Evolutionary conservation across 2,888 invertebrate genomes (phyloP).

Genomic region (Clistopyga incitator): DNA sequence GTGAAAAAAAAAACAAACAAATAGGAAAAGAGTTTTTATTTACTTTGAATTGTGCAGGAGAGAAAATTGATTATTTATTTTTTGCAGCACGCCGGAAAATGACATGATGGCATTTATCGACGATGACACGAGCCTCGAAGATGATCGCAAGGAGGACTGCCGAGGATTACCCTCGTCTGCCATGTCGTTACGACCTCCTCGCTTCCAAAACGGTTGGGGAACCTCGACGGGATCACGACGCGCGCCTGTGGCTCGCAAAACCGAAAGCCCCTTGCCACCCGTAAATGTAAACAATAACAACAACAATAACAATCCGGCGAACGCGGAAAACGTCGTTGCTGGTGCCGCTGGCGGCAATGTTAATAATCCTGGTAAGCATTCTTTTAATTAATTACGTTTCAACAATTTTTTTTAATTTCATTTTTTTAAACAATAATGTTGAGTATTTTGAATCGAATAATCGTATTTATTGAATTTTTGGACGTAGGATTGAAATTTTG

Average conservation of each 20-base stretch:
- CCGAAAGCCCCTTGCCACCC: slow-evolving; percentile 40
- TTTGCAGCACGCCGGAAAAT: slow-evolving; percentile 86
- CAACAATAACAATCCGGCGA: slow-evolving; percentile 79
- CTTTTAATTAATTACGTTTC: too few relatives aligned
- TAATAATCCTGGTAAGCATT: slow-evolving; percentile 75
- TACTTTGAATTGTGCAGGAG: not conserved
- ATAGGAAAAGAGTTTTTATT: not conserved
- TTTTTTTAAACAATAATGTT: too few relatives aligned
- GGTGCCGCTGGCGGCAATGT: slow-evolving; percentile 71
- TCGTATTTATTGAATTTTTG: too few relatives aligned
- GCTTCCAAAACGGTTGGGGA: slow-evolving; percentile 87
- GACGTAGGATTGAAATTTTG: too few relatives aligned
- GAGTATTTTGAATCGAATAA: too few relatives aligned
- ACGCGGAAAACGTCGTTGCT: slow-evolving; percentile 54
- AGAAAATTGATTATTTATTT: not conserved
- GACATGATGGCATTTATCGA: slow-evolving; percentile 92
- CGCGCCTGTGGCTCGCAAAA: slow-evolving; percentile 47
- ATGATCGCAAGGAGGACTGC: slow-evolving; percentile 83
- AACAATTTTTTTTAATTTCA: too few relatives aligned
- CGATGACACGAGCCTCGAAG: slow-evolving; percentile 88
- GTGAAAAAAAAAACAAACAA: not conserved
- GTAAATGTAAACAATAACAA: slow-evolving; percentile 82
- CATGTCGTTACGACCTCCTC: slow-evolving; percentile 83
- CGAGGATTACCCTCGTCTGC: slow-evolving; percentile 83
- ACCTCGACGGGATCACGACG: slow-evolving; percentile 48